Base-by-base conservation (phyloP, 2,797 vertebrate species). In the Lophius americanus region DNA sequence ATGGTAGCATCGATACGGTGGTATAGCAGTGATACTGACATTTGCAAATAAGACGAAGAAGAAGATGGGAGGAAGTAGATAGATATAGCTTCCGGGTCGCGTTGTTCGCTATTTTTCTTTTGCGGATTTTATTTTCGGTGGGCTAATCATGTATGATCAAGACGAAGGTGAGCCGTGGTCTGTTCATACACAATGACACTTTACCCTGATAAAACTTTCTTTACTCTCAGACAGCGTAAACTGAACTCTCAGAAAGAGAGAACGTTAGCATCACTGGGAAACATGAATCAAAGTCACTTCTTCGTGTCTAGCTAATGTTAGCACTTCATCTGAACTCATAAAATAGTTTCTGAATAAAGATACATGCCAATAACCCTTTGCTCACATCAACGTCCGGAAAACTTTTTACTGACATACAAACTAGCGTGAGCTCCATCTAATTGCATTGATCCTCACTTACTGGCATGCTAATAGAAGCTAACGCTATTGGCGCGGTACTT, bases 81-180 rank as follows among this genome's bases (percentile, higher is more conserved):
- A 23, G 23, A 2, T 38, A 4, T 2, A 0, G 0, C 3, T 68
- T 73, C 57, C 47, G 63, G 42, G n/a, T 41, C 48, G 37, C 41
- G 59, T 56, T 3, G 7, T 8, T 8, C 1, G 7, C 36, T 9
- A 0, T 61, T 56, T 65, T 38, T 2, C 0, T 1, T 8, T 5
- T 9, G 9, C 32, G 3, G 0, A 61, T 46, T 64, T 6, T 12
- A 13, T 9, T 10, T 23, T 14, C 2, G 46, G 12, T 23, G 47
- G 13, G 11, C 50, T 12, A 62, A 85, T 4, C 41, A 94, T 94
- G 93, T 94, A 93, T 79, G 93, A 94, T 35, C 93, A 92, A 80
- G 93, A 94, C 42, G 93, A 94, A 88, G 93, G 93, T 94, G 53
- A 83, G 89, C 14, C 46, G 36, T 4, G 4, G 8, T 1, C 5